Base-by-base conservation (phyloP, 2,797 vertebrate genomes). In the Galago senegalensis region DNA sequence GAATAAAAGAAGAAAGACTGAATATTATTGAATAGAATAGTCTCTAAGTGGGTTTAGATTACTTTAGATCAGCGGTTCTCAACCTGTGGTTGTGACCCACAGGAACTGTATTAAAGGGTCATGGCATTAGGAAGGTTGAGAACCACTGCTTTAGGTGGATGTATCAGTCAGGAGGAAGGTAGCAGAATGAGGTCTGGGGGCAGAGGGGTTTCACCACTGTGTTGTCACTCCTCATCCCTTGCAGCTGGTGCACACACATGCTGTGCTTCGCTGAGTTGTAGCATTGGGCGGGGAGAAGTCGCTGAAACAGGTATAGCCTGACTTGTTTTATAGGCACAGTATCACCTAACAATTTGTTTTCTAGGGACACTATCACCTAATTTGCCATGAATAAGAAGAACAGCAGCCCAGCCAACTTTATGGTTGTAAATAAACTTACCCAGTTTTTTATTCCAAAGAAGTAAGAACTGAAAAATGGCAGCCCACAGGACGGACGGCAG, bases 251-350 rank as follows among this genome's bases (percentile, higher is more conserved):
- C 49, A 25, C 7, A 43, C 6, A n/a, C 2, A 29, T 75, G 56
- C 17, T 69, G 46, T 40, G 49, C 58, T 94, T 83, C 90, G 87
- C 79, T 79, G 40, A 43, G 82, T 92, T 84, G 29, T 0, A 2
- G 80, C 23, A 27, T 58, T 97, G 80, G 84, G 95, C 61, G 97
- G 72, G 95, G 87, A 49, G 63, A 77, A 94, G 0, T 23, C 25
- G 5, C 3, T 77, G 63, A 21, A 97, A 58, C 94, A 97, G 87
- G 67, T 97, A 93, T 87, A 96, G 34, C 16, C 17, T 7, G 7
- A 40, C 2, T 0, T 72, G 34, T 27, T 75, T 53, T 49, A 12
- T 49, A 49, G 46, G 46, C 11, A 49, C 46, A 49, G 46, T 75
- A 40, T 56, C 63, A 65, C n/a, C 43, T 37, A 91, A 53, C 72